Evolutionary conservation across 2,113 vertebrate species (phyloP).

Genomic region (Sphaerodactylus townsendi): DNA sequence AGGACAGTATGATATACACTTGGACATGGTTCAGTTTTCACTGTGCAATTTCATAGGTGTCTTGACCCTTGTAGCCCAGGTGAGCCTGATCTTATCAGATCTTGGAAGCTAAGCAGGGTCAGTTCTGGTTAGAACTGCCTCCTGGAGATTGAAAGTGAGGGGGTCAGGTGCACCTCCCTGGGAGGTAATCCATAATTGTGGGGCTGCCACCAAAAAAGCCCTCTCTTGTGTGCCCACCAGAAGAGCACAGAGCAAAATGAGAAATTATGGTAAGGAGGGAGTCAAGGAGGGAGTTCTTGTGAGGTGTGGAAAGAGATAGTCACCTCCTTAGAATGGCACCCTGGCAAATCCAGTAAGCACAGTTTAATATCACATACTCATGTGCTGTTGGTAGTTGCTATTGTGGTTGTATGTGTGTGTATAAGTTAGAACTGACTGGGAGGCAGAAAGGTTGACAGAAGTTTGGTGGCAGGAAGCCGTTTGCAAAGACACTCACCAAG

Average conservation of each 20-base stretch:
- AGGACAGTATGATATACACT: background rate
- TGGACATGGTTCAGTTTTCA: background rate
- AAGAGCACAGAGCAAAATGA: background rate
- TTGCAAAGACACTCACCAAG: conserved; percentile 71
- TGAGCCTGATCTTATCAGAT: too few relatives aligned
- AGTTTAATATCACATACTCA: background rate
- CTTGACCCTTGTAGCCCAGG: too few relatives aligned
- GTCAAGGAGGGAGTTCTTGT: background rate
- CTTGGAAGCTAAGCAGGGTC: too few relatives aligned
- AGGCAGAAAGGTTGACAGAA: background rate
- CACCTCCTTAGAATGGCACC: background rate
- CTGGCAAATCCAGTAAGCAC: background rate
- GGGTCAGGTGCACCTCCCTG: too few relatives aligned
- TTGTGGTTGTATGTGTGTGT: background rate
- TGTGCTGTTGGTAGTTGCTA: background rate
- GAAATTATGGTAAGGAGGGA: background rate
- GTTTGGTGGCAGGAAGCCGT: background rate
- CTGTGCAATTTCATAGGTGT: background rate
- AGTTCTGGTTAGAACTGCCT: too few relatives aligned
- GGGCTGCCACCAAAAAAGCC: too few relatives aligned
- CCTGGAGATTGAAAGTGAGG: too few relatives aligned
- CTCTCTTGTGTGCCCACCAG: too few relatives aligned
- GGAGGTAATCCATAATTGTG: too few relatives aligned
- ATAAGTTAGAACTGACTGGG: background rate
- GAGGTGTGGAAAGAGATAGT: background rate